phyloP scores from a whole-genome alignment of 1,140 invertebrate species.

The Steinernema feltiae region DNA sequence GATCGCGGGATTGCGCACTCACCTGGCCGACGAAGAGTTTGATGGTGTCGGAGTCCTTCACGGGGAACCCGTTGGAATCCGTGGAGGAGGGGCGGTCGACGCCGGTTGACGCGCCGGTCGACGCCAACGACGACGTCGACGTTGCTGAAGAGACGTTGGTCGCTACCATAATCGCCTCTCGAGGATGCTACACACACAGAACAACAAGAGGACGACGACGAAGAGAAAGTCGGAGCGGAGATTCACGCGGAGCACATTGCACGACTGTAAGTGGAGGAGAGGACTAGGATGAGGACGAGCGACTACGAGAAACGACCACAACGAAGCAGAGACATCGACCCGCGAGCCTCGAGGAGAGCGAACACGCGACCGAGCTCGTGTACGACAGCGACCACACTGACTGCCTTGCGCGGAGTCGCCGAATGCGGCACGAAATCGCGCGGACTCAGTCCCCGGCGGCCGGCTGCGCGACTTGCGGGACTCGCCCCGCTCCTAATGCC shows the following conservation, averaged over 20 bases:
- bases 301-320: not conserved
- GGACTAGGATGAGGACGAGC: not conserved
- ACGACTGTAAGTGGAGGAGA: not conserved
- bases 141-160: not conserved
- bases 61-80: constrained; percentile 56
- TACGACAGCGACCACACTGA: not conserved
- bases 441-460: no score
- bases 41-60: constrained; percentile 53
- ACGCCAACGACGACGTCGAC: constrained; percentile 1
- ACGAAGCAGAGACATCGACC: not conserved
- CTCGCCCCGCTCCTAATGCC: not conserved
- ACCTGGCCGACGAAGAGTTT: constrained; percentile 57
- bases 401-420: no score
- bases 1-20: not conserved
- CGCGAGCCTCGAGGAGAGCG: not conserved
- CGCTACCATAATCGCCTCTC: not conserved
- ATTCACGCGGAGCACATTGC: not conserved
- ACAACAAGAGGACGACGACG: constrained; percentile 3
- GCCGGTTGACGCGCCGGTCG: not conserved
- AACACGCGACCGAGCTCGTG: not conserved
- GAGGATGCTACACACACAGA: not conserved
- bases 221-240: not conserved
- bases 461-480: not conserved
- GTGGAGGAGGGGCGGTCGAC: constrained; percentile 43
- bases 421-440: no score